A percentile compares a stretch with the other conserved stretches of the same genome.
phyloP scores from a whole-genome alignment of 2,888 invertebrate species.

The Epinotia nisella region DNA sequence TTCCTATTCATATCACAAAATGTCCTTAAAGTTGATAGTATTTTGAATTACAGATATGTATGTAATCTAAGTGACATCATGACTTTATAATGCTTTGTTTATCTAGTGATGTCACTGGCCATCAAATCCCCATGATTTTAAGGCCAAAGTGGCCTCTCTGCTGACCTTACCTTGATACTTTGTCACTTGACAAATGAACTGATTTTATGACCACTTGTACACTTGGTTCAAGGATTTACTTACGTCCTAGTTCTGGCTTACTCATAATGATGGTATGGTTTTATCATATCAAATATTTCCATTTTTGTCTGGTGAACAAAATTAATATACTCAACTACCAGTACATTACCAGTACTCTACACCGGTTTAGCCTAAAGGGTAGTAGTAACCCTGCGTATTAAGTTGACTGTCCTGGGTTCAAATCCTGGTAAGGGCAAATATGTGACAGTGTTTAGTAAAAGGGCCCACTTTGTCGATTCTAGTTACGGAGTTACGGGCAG shows the following conservation, averaged over 20 bases:
- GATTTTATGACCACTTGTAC: slow-evolving; percentile 6
- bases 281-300: neutral
- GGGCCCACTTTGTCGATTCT: too few species aligned
- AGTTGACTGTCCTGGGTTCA: too few species aligned
- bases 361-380: too few species aligned
- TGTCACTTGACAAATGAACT: slow-evolving; percentile 37
- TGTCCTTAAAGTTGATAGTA: neutral
- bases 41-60: slow-evolving; percentile 19
- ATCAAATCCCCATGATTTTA: slow-evolving; percentile 33
- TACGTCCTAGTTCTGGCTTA: neutral
- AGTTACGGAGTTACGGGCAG: too few species aligned
- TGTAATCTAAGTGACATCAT: slow-evolving; percentile 29
- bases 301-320: too few species aligned
- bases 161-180: slow-evolving; percentile 34
- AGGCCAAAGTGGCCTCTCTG: slow-evolving; percentile 33
- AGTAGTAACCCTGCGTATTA: too few species aligned
- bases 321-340: too few species aligned
- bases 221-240: neutral
- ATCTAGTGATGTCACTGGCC: slow-evolving; percentile 36
- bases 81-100: slow-evolving; percentile 32
- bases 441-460: too few species aligned
- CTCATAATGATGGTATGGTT: neutral
- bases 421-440: too few species aligned
- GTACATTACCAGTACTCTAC: too few species aligned
- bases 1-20: slow-evolving; percentile 45